phyloP scores from a whole-genome alignment of 2,113 vertebrate species.

The Glareola pratincola region DNA sequence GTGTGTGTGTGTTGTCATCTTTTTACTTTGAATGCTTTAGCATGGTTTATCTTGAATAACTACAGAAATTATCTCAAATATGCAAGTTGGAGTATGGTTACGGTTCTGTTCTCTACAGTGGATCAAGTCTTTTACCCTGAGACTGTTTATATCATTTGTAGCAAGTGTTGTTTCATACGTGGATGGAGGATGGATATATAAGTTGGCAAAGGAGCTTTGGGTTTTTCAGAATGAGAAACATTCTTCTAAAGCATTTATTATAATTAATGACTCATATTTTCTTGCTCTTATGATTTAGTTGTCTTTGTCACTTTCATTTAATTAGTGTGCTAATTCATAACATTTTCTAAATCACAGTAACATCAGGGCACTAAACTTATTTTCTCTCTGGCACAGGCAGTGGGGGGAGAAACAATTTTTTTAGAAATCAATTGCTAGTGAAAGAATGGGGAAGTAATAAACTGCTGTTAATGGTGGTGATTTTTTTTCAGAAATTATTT shows the following conservation, averaged over 20 bases:
- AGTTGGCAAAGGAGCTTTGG: neutral
- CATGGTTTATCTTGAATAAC: neutral
- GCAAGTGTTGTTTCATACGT: neutral
- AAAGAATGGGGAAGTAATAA: neutral
- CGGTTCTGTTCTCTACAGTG: neutral
- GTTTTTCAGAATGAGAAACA: neutral
- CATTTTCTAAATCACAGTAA: neutral
- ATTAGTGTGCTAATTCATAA: neutral
- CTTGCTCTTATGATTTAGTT: neutral
- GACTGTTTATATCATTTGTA: neutral
- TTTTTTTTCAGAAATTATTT: neutral
- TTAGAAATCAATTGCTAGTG: neutral
- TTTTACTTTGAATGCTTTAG: neutral
- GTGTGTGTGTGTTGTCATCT: fast-evolving
- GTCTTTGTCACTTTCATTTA: neutral
- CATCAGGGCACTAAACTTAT: neutral
- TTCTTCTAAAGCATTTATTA: neutral
- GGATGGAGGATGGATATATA: neutral
- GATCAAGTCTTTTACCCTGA: neutral
- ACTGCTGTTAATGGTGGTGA: neutral
- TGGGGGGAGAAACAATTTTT: neutral
- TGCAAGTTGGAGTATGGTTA: neutral
- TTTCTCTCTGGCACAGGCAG: neutral
- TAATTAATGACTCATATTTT: neutral
- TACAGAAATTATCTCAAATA: neutral